Evolutionary conservation across 1,140 invertebrate species (phyloP), one percentile per base, ranked within the genome.

Genomic region (Camponotus floridanus): DNA sequence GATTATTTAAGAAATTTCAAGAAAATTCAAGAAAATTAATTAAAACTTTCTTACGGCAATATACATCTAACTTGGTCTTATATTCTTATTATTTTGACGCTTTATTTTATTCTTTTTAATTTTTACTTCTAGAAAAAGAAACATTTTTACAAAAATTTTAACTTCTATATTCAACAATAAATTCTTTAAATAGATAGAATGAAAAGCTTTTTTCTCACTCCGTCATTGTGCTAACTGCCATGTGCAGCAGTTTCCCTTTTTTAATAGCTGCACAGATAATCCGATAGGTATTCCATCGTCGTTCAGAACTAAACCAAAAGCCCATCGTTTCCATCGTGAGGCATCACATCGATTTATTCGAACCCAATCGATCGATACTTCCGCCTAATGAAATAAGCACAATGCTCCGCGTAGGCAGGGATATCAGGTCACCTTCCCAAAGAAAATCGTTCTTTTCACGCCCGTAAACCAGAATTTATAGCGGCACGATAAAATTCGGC

Each of bases 371-470:
- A 74, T 61, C 42, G 68, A 74, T 62, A 74, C 18, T 48, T 59
- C 51, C 39, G 33, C 39, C 42, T 83, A 73, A 74, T 73, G 68
- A 83, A 83, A 59, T 83, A 83, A 73, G 55, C 80, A 76, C 62
- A 57, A 76, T 18, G 51, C 42, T 62, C 15, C 13, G 55, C 15
- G 51, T 39, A 45, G 26, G 21, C 39, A 45, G 18, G 15, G 68
- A 62, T 73, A 83, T 45, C 51, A n/a, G n/a, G 45, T 39, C n/a
- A n/a, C 33, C 33, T 71, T 71, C 13, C 3, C 8, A 18, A 61
- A 83, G 57, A 83, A 83, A 83, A 74, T 73, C 55, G 55, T 74
- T 83, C 79, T 45, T 83, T 74, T 83, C 79, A 57, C 39, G 67
- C 26, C 57, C 26, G 39, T 61, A 61, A 83, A 74, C 68, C 45